These are phyloP conservation scores for Scolopax mira DNA, from an alignment of 2,113 vertebrate genomes.

Conservation along the genomic window DNA sequence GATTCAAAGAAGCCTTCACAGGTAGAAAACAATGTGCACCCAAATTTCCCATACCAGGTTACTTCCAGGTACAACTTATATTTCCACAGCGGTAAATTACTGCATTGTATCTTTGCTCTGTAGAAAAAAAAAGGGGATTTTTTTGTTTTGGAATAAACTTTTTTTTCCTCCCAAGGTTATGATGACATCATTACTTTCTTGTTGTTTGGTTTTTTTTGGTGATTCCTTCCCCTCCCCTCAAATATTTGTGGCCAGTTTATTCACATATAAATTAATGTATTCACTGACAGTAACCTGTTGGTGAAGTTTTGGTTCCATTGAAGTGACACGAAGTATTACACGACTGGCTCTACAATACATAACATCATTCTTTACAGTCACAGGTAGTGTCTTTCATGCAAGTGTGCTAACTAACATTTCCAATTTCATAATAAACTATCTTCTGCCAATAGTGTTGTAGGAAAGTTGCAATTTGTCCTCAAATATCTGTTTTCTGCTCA, in stretches of 20 bases:
- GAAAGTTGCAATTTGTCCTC: conserved; percentile 8
- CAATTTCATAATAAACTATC: not conserved
- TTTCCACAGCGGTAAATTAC: not conserved
- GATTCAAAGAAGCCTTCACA: not conserved
- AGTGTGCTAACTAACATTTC: not conserved
- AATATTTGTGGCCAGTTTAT: not conserved
- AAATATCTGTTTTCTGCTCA: not conserved
- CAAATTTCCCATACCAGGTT: not conserved
- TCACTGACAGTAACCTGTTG: not conserved
- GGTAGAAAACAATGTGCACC: not conserved
- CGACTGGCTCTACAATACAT: not conserved
- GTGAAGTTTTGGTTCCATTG: not conserved
- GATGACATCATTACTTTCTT: not conserved
- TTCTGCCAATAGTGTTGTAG: not conserved
- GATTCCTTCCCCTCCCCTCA: too few relatives aligned
- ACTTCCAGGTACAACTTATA: not conserved
- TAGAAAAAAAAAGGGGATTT: not conserved
- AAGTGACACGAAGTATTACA: not conserved
- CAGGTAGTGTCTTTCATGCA: not conserved
- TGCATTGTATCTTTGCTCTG: not conserved
- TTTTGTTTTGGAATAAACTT: not conserved
- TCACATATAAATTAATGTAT: not conserved
- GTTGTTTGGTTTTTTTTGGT: too few relatives aligned
- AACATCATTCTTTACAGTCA: conserved; percentile 1
- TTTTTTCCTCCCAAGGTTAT: not conserved